Evolutionary conservation across 2,888 invertebrate species (phyloP).

Genomic region (Acrobasis consociella): DNA sequence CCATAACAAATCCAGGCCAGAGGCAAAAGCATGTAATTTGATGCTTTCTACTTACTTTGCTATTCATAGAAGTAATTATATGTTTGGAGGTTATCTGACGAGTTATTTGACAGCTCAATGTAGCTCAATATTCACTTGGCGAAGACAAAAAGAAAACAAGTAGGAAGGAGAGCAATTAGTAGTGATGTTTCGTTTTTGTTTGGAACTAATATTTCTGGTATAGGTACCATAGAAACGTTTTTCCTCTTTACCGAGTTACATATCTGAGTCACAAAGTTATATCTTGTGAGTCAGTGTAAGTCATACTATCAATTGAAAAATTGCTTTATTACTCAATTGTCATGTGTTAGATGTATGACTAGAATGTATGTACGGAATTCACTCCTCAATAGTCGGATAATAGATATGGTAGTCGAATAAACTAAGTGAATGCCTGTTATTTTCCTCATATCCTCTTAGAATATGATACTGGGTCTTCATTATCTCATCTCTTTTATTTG

Average conservation of each 20-base stretch:
- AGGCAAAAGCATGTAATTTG: constrained; percentile 63
- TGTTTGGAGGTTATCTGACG: constrained; percentile 58
- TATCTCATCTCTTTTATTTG: too few species aligned
- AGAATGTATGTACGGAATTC: too few species aligned
- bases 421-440: too few species aligned
- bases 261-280: too few species aligned
- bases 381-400: too few species aligned
- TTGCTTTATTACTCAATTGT: background rate
- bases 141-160: constrained; percentile 38
- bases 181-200: background rate
- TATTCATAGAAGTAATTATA: constrained; percentile 71
- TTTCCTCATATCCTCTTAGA: too few species aligned
- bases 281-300: background rate
- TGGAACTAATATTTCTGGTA: background rate
- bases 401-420: too few species aligned
- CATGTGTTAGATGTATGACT: too few species aligned
- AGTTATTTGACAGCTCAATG: constrained; percentile 71
- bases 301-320: background rate
- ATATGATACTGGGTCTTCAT: too few species aligned
- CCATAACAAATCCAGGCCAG: constrained; percentile 50
- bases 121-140: constrained; percentile 67
- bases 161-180: background rate
- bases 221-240: too few species aligned
- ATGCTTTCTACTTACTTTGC: constrained; percentile 67
- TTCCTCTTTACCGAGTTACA: too few species aligned